phyloP scores from a whole-genome alignment of 2,113 vertebrate species.

The Cyrtonyx montezumae region DNA sequence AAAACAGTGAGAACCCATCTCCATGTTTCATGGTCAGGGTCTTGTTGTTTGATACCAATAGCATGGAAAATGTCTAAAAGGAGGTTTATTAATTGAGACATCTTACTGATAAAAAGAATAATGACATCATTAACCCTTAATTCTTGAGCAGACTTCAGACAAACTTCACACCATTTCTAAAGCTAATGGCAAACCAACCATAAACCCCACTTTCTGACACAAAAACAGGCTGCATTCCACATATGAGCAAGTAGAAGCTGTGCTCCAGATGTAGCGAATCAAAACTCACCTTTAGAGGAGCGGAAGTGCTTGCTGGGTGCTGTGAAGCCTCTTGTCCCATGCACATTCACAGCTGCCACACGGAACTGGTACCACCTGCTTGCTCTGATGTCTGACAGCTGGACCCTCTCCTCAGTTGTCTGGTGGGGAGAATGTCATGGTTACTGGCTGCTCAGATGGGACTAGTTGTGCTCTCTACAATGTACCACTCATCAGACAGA shows the following conservation, averaged over 20 bases:
- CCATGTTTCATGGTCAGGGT: neutral
- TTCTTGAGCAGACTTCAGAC: neutral
- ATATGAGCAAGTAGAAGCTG: neutral
- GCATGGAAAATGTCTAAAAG: neutral
- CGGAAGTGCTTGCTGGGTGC: conserved; percentile 97
- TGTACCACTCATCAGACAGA: neutral
- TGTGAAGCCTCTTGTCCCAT: conserved; percentile 94
- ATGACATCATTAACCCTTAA: neutral
- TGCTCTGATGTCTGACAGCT: conserved; percentile 86
- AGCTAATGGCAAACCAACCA: neutral
- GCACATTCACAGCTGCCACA: conserved; percentile 92
- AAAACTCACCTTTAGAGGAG: conserved; percentile 89
- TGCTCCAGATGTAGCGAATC: neutral
- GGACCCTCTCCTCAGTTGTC: conserved; percentile 89
- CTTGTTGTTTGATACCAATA: neutral
- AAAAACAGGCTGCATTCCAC: neutral
- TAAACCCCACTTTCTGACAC: conserved; percentile 4
- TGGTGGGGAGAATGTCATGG: conserved; percentile 72
- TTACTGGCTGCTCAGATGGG: neutral
- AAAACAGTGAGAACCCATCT: neutral
- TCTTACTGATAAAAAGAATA: neutral
- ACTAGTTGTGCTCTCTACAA: neutral
- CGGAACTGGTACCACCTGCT: conserved; percentile 98
- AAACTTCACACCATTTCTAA: neutral
- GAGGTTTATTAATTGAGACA: neutral